Evolutionary conservation across 2,113 vertebrate species (phyloP).

Genomic region (Bostrychus sinensis): DNA sequence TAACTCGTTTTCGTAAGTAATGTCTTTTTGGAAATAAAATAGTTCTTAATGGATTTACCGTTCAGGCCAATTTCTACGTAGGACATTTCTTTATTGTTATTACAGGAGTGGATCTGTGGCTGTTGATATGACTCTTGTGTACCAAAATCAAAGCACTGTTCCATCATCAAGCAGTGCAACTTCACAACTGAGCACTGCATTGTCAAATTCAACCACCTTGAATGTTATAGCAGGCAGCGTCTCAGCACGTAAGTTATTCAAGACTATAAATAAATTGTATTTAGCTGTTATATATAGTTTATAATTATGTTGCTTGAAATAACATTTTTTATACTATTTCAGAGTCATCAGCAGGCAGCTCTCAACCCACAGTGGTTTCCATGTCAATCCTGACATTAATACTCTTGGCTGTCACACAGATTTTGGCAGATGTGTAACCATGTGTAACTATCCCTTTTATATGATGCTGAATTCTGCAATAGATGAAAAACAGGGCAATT

Average conservation of each 20-base stretch:
- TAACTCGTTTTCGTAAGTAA: conserved; percentile 53
- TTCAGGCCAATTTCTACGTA: background rate
- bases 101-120: conserved; percentile 57
- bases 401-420: conserved; percentile 41
- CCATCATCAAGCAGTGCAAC: background rate
- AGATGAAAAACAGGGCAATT: background rate
- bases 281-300: background rate
- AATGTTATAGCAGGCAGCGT: conserved; percentile 27
- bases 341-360: conserved; percentile 40
- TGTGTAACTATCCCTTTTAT: background rate
- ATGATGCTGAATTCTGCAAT: background rate
- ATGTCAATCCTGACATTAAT: conserved; percentile 41
- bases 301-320: background rate
- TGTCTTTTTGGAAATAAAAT: background rate
- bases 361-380: conserved; percentile 13
- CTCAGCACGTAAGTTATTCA: conserved; percentile 43
- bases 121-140: conserved; percentile 38
- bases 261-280: background rate
- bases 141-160: conserved; percentile 3
- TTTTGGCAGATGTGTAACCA: conserved; percentile 37
- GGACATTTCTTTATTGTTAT: background rate
- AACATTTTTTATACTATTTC: conserved; percentile 32
- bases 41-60: background rate
- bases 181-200: background rate
- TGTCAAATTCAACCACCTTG: conserved; percentile 4